A percentile compares a stretch with the other conserved stretches of the same genome.
These are phyloP conservation scores for Cosmia trapezina DNA, from an alignment of 2,888 invertebrate genomes.

Conservation along the genomic window DNA sequence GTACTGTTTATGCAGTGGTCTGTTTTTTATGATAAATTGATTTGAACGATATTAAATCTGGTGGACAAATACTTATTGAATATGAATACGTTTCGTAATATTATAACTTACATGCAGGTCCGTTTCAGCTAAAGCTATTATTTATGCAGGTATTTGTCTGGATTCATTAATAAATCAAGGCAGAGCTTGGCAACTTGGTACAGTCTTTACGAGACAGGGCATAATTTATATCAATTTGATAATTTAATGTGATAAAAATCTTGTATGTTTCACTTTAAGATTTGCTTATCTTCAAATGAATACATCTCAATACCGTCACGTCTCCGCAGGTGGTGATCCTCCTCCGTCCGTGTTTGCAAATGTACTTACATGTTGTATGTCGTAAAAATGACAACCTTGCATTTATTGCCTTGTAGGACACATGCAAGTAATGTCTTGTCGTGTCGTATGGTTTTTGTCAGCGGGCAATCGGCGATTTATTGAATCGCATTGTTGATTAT, in stretches of 20 bases:
- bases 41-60: constrained; percentile 40
- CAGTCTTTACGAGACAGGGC: constrained; percentile 17
- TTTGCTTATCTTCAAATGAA: constrained; percentile 65
- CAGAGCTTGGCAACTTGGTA: constrained; percentile 24
- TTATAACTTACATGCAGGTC: neutral
- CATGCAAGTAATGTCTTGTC: constrained; percentile 84
- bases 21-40: constrained; percentile 54
- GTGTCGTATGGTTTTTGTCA: constrained; percentile 85
- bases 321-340: constrained; percentile 78
- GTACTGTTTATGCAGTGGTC: constrained; percentile 55
- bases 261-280: constrained; percentile 65
- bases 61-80: constrained; percentile 29
- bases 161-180: constrained; percentile 29
- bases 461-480: constrained; percentile 88
- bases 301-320: constrained; percentile 73
- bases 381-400: constrained; percentile 86
- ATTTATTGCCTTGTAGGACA: constrained; percentile 83
- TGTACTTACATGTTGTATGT: constrained; percentile 76
- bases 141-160: constrained; percentile 20
- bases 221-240: constrained; percentile 57
- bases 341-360: constrained; percentile 78
- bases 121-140: constrained; percentile 15
- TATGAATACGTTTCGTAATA: constrained; percentile 24
- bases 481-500: constrained; percentile 84
- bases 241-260: constrained; percentile 64